These are phyloP conservation scores for Karalla daura DNA, from an alignment of 2,797 vertebrate species.

Conservation along the genomic window DNA sequence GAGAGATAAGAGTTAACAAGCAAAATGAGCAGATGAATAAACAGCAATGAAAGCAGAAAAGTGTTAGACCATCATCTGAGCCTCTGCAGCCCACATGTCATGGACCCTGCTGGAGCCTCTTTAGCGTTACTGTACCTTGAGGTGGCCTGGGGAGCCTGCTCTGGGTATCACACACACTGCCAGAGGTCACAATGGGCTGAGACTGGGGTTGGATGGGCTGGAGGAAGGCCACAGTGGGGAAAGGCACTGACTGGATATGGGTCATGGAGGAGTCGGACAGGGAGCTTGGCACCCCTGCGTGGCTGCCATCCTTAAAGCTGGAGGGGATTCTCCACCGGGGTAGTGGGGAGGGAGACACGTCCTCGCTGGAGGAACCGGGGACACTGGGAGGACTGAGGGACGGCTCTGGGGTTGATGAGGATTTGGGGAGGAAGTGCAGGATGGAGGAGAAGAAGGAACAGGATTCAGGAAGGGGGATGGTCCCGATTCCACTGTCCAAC, in stretches of 20 bases:
- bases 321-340: conserved; percentile 80
- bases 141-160: conserved; percentile 84
- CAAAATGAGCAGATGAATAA: no score
- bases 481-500: conserved; percentile 93
- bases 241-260: conserved; percentile 88
- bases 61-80: not conserved
- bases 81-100: conserved; percentile 1
- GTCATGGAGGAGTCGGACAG: conserved; percentile 76
- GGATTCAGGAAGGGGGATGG: conserved; percentile 91
- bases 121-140: conserved; percentile 84
- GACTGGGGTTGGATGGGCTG: conserved; percentile 83
- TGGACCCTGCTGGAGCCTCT: not conserved
- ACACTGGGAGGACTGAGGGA: conserved; percentile 75
- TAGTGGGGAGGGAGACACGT: conserved; percentile 72
- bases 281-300: conserved; percentile 80
- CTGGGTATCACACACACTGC: conserved; percentile 79
- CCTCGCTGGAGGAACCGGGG: conserved; percentile 72
- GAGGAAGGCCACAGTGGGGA: conserved; percentile 82
- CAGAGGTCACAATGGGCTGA: conserved; percentile 82
- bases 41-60: no score
- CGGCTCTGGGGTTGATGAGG: conserved; percentile 77
- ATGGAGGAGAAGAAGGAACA: conserved; percentile 83
- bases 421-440: conserved; percentile 83
- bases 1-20: no score
- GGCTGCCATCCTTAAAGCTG: conserved; percentile 69